phyloP scores from a whole-genome alignment of 2,797 vertebrate genomes.

The Luscinia luscinia region DNA sequence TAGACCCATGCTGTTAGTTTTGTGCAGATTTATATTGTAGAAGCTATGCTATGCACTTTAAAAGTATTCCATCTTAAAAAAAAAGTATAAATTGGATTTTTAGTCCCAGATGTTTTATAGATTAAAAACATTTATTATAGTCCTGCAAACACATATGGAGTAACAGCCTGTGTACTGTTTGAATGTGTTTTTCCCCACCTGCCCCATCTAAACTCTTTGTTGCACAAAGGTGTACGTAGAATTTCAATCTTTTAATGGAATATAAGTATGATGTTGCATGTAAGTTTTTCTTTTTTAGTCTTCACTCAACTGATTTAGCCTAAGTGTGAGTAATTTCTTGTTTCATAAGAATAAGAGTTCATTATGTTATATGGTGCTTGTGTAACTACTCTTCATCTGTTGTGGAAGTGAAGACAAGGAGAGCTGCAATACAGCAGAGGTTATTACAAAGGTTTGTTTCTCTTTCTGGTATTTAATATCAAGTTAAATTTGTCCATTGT shows the following conservation, averaged over 20 bases:
- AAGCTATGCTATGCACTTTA: not conserved
- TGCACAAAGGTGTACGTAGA: not conserved
- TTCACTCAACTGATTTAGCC: not conserved
- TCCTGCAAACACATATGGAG: not conserved
- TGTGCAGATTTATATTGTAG: constrained; percentile 32
- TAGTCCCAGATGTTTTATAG: constrained; percentile 8
- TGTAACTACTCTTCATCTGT: not conserved
- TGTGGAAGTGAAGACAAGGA: not conserved
- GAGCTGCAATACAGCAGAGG: not conserved
- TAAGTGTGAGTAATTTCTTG: not conserved
- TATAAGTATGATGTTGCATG: not conserved
- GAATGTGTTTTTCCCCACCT: constrained; percentile 14
- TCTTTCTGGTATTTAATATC: not conserved
- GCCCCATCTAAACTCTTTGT: not conserved
- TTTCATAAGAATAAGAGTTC: not conserved
- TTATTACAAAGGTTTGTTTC: not conserved
- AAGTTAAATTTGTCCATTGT: not conserved
- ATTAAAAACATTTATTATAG: constrained; percentile 4
- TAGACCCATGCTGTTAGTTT: constrained; percentile 49
- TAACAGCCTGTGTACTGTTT: not conserved
- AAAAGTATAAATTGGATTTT: not conserved
- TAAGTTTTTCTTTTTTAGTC: not conserved
- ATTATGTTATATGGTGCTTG: not conserved
- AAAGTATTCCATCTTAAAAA: not conserved
- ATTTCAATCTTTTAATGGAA: not conserved